Conservation (phyloP, 2,113 vertebrate genomes). For the Dipodomys merriami region DNA sequence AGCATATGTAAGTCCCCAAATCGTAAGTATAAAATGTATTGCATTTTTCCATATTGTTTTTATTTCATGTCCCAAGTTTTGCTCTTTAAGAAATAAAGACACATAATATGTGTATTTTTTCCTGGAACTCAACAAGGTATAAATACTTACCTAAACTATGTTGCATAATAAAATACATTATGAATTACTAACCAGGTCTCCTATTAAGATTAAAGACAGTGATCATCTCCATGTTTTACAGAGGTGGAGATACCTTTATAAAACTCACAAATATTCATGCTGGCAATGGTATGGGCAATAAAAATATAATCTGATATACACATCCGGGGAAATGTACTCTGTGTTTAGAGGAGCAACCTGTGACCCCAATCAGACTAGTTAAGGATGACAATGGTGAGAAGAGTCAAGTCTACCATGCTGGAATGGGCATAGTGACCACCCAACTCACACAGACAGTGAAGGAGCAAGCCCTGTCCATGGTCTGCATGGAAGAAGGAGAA, state of each 20-base stretch:
- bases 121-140: not conserved
- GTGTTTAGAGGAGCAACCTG: not conserved
- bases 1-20: not conserved
- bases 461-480: not conserved
- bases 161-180: not conserved
- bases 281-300: not conserved
- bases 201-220: not conserved
- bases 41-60: not conserved
- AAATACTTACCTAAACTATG: not conserved
- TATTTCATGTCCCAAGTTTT: not conserved
- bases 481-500: not conserved
- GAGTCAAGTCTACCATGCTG: not conserved
- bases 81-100: not conserved
- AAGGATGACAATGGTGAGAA: not conserved
- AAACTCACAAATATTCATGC: not conserved
- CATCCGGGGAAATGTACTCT: rapidly evolving
- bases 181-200: not conserved
- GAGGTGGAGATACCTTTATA: not conserved
- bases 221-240: not conserved
- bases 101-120: not conserved
- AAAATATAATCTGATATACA: not conserved
- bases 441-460: no score
- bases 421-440: rapidly evolving
- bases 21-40: not conserved
- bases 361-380: not conserved